Percentiles rank a stretch among this genome's conserved stretches.
These are phyloP conservation scores for Leucopternis melanops DNA, from an alignment of 2,113 vertebrate genomes.

Conservation along the genomic window DNA sequence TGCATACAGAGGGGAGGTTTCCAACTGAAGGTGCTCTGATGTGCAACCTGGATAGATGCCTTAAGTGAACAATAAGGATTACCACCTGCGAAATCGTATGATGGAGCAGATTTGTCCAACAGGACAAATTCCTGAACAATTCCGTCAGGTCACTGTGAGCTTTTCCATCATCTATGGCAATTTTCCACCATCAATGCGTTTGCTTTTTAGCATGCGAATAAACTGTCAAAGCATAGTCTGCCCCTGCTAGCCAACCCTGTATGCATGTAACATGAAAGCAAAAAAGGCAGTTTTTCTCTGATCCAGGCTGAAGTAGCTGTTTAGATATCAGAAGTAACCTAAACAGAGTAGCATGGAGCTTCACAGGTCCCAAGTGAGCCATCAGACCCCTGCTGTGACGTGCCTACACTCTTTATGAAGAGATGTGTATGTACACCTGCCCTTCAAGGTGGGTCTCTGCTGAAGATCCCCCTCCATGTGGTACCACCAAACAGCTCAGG, in stretches of 20 bases:
- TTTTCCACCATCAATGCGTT: not conserved
- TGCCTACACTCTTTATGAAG: not conserved
- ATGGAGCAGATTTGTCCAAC: not conserved
- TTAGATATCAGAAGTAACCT: not conserved
- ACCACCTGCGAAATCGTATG: accelerated
- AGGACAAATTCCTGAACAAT: not conserved
- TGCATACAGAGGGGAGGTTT: not conserved
- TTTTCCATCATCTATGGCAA: not conserved
- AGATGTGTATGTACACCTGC: not conserved
- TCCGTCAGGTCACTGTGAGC: not conserved
- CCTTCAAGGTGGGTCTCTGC: not conserved
- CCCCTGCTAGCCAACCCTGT: not conserved
- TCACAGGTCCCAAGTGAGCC: not conserved
- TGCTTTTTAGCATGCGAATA: not conserved
- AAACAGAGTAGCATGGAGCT: not conserved
- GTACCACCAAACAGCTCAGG: not conserved
- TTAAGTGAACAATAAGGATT: not conserved
- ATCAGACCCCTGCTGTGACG: not conserved
- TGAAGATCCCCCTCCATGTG: not conserved
- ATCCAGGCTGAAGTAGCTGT: not conserved
- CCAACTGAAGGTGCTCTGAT: not conserved
- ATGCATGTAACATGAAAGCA: accelerated
- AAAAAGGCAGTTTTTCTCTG: not conserved
- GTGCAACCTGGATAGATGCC: not conserved
- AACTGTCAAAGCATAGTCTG: not conserved